Conservation (phyloP, 2,888 invertebrate genomes). For the Ormyrus labotus region DNA sequence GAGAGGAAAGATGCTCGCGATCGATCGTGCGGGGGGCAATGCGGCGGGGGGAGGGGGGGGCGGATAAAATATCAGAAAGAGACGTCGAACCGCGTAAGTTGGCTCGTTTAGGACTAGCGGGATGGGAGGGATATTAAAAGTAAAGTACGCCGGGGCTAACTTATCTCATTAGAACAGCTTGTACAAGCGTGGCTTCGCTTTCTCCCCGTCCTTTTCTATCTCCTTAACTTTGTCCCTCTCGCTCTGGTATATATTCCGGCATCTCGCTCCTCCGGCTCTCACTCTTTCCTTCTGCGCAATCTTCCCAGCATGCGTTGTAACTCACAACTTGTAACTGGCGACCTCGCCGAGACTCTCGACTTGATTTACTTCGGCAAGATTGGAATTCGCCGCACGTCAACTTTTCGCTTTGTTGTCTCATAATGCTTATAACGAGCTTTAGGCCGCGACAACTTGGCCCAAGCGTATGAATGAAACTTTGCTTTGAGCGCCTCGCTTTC, state of each 20-base stretch:
- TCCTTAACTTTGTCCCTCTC: constrained; percentile 31
- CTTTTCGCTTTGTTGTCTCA: constrained; percentile 36
- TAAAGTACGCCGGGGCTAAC: constrained; percentile 68
- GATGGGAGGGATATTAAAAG: constrained; percentile 68
- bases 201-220: constrained; percentile 43
- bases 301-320: constrained; percentile 46
- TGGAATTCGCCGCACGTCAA: constrained; percentile 45
- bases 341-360: constrained; percentile 5
- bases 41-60: constrained; percentile 9
- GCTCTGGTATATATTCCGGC: neutral
- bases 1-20: constrained; percentile 26
- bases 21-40: constrained; percentile 37
- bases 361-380: constrained; percentile 54
- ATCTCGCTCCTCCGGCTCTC: constrained; percentile 9
- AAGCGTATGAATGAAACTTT: neutral
- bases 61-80: constrained; percentile 56
- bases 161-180: constrained; percentile 72
- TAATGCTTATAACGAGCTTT: constrained; percentile 35
- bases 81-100: constrained; percentile 56
- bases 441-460: neutral
- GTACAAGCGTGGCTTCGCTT: constrained; percentile 54
- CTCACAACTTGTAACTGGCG: constrained; percentile 43
- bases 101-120: constrained; percentile 56
- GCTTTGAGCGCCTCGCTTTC: too few species aligned
- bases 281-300: constrained; percentile 33